Percentiles rank a stretch among this genome's conserved stretches.
Conservation (phyloP, 2,797 vertebrate species). For the Takifugu ocellatus region DNA sequence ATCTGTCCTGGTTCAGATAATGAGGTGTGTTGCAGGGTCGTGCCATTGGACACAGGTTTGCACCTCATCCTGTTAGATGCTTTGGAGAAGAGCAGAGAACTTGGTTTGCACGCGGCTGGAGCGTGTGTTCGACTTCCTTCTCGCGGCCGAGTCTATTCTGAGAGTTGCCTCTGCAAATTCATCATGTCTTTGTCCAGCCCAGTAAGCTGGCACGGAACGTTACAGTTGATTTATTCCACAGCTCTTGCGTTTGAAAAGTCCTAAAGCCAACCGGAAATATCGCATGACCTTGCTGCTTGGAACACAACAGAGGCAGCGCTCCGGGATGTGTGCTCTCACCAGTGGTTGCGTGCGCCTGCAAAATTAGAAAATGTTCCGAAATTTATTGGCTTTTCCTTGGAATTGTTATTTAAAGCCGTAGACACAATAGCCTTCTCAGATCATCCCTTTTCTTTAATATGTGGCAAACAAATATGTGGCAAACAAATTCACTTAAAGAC, state of each 20-base stretch:
- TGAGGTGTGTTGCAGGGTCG: constrained; percentile 16
- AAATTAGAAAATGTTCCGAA: background rate
- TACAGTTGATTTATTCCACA: constrained; percentile 14
- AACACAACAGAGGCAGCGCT: constrained; percentile 21
- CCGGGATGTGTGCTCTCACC: constrained; percentile 1
- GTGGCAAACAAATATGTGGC: too few species aligned
- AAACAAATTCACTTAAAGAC: too few species aligned
- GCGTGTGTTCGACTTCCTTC: constrained; percentile 12
- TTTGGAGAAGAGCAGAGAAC: constrained; percentile 13
- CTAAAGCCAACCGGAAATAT: constrained; percentile 68
- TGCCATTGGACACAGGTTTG: constrained; percentile 1
- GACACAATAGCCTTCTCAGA: background rate
- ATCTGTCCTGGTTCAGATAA: constrained; percentile 25
- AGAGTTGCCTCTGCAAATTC: constrained; percentile 25
- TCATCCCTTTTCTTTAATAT: too few species aligned
- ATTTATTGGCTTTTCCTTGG: background rate
- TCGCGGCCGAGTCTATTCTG: constrained; percentile 18
- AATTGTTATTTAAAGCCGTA: background rate
- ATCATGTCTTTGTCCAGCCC: constrained; percentile 16
- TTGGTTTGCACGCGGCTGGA: constrained; percentile 4
- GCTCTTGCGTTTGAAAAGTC: constrained; percentile 26
- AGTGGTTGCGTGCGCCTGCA: constrained; percentile 7
- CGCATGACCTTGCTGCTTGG: constrained; percentile 49
- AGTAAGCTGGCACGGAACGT: constrained; percentile 20
- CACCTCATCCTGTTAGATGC: constrained; percentile 7